Conservation (phyloP, 2,113 vertebrate species). For the Stigmatopora argus region DNA sequence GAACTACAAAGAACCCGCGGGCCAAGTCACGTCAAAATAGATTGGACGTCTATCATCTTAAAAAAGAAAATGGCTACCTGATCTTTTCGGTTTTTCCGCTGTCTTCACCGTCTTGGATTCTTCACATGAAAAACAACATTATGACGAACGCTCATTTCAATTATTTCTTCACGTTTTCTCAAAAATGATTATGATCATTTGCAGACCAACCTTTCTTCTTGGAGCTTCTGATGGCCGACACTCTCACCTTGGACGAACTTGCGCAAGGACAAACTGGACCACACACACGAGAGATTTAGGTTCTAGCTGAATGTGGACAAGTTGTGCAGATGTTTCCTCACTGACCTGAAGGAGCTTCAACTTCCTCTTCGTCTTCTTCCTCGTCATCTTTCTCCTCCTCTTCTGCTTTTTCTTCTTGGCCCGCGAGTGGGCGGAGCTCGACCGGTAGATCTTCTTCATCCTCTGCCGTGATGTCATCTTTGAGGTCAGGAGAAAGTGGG, state of each 20-base stretch:
- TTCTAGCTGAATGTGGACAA: not conserved
- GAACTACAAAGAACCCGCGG: slow-evolving; percentile 22
- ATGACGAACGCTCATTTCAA: not conserved
- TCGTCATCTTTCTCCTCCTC: not conserved
- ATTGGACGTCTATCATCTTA: too few species aligned
- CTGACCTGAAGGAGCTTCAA: slow-evolving; percentile 37
- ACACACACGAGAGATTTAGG: not conserved
- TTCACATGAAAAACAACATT: slow-evolving; percentile 8
- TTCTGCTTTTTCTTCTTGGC: not conserved
- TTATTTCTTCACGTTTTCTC: too few species aligned
- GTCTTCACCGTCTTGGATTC: slow-evolving; percentile 31
- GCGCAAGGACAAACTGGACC: slow-evolving; percentile 54
- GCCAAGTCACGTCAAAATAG: not conserved
- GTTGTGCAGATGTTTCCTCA: not conserved
- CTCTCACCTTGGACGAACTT: slow-evolving; percentile 21
- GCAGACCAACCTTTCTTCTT: slow-evolving; percentile 41
- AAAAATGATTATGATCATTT: too few species aligned
- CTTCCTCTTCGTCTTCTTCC: not conserved
- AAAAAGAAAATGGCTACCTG: slow-evolving; percentile 29
- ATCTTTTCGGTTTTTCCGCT: slow-evolving; percentile 22
- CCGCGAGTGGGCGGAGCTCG: not conserved
- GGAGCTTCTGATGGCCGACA: not conserved
- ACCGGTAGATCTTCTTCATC: not conserved
- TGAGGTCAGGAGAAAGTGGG: slow-evolving; percentile 2
- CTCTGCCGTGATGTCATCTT: not conserved